phyloP scores from a whole-genome alignment of 2,797 vertebrate genomes.

The Ibycter americanus region DNA sequence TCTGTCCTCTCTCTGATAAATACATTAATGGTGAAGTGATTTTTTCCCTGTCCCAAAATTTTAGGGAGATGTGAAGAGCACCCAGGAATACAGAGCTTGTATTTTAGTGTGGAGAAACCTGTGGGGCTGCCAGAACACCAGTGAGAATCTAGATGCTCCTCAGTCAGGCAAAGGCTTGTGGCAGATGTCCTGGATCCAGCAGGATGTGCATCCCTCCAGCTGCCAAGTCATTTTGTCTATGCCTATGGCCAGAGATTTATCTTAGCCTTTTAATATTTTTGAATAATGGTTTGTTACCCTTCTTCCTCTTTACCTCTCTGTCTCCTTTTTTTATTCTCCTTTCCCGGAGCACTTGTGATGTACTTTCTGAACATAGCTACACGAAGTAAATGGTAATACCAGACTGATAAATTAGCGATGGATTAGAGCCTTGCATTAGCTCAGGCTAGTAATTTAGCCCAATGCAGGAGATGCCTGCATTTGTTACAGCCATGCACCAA shows the following conservation, averaged over 20 bases:
- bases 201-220: not conserved
- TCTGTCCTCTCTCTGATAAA: not conserved
- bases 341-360: constrained; percentile 44
- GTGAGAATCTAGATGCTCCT: not conserved
- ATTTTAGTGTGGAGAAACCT: not conserved
- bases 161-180: not conserved
- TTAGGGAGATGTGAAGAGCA: not conserved
- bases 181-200: not conserved
- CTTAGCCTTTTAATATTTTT: constrained; percentile 40
- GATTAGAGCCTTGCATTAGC: constrained; percentile 54
- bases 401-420: constrained; percentile 71
- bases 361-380: constrained; percentile 63
- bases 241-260: constrained; percentile 10
- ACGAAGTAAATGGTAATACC: constrained; percentile 61
- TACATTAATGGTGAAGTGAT: not conserved
- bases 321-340: not conserved
- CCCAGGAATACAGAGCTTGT: not conserved
- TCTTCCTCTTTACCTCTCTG: not conserved
- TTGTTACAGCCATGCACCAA: constrained; percentile 36
- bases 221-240: not conserved
- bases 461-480: constrained; percentile 46
- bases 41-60: not conserved
- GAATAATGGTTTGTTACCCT: constrained; percentile 42
- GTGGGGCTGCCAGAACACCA: not conserved
- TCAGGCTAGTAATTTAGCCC: constrained; percentile 66